Percentiles rank a stretch among this genome's conserved stretches.
Evolutionary conservation across 2,888 invertebrate genomes (phyloP).

Genomic region (Lithophane leautieri): DNA sequence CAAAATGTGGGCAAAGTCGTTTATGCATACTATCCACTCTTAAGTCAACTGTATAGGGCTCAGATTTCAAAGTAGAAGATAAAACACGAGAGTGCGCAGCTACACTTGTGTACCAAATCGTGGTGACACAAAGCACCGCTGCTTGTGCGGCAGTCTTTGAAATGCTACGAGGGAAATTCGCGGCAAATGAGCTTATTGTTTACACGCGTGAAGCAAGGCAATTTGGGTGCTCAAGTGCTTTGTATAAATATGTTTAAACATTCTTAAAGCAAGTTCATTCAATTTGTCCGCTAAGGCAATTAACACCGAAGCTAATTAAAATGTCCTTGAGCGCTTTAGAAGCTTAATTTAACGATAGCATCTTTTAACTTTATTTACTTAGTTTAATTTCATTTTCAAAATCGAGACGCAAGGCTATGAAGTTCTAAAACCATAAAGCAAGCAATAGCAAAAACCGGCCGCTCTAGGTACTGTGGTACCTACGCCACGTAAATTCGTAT

Average conservation of each 20-base stretch:
- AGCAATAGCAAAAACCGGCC: neutral
- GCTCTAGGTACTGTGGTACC: neutral
- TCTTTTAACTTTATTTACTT: constrained; percentile 4
- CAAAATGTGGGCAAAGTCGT: constrained; percentile 49
- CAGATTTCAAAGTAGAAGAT: constrained; percentile 39
- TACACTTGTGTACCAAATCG: constrained; percentile 66
- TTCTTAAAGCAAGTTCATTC: constrained; percentile 26
- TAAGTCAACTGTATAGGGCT: constrained; percentile 52
- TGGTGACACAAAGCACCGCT: constrained; percentile 65
- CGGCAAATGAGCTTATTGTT: constrained; percentile 67
- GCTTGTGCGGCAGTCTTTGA: constrained; percentile 68
- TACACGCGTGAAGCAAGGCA: constrained; percentile 46
- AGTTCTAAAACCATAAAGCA: neutral
- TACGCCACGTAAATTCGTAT: too few species aligned
- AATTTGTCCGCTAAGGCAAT: too few species aligned
- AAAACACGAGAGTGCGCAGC: constrained; percentile 35
- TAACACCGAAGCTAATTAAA: too few species aligned
- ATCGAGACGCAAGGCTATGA: neutral
- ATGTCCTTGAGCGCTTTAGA: too few species aligned
- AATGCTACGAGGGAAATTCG: constrained; percentile 65
- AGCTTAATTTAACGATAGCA: neutral
- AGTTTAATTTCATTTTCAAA: constrained; percentile 7
- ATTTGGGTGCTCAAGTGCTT: constrained; percentile 32
- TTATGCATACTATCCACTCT: constrained; percentile 25
- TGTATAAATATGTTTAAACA: constrained; percentile 19